A percentile compares a stretch with the other conserved stretches of the same genome.
These are phyloP conservation scores for Cantharis nigra DNA, from an alignment of 2,888 invertebrate species.

Conservation along the genomic window DNA sequence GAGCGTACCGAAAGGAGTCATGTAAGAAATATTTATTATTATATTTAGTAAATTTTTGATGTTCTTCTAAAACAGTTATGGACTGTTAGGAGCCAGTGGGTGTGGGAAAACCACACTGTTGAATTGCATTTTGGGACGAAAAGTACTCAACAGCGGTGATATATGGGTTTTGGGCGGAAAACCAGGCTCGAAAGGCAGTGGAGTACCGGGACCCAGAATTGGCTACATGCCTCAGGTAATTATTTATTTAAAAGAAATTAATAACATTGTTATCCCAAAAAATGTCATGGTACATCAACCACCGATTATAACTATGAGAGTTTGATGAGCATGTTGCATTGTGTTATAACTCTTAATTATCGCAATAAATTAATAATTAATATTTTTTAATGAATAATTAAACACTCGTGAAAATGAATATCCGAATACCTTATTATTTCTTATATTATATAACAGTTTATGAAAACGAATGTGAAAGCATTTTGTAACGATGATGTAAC, in stretches of 20 bases:
- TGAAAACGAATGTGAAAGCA: conserved; percentile 1
- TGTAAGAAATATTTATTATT: conserved; percentile 12
- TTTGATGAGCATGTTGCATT: background rate
- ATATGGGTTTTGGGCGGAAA: conserved; percentile 83
- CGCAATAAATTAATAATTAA: background rate
- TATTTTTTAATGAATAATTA: background rate
- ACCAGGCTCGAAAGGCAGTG: conserved; percentile 81
- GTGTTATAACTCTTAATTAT: background rate
- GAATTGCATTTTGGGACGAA: conserved; percentile 82
- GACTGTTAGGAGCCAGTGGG: conserved; percentile 86
- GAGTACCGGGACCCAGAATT: conserved; percentile 86
- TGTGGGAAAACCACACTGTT: conserved; percentile 90
- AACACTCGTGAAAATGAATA: background rate
- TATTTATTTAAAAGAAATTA: no score
- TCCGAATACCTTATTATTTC: background rate
- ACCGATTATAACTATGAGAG: background rate
- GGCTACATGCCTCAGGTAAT: conserved; percentile 85
- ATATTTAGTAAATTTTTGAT: conserved; percentile 56
- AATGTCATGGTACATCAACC: no score
- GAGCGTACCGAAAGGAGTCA: conserved; percentile 85
- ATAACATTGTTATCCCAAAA: background rate
- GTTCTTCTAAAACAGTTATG: conserved; percentile 63
- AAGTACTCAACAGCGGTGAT: conserved; percentile 78
- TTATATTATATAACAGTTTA: background rate
- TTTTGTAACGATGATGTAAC: background rate